A percentile compares a stretch with the other conserved stretches of the same genome.
Evolutionary conservation across 2,113 vertebrate genomes (phyloP).

Genomic region (Corynorhinus townsendii): DNA sequence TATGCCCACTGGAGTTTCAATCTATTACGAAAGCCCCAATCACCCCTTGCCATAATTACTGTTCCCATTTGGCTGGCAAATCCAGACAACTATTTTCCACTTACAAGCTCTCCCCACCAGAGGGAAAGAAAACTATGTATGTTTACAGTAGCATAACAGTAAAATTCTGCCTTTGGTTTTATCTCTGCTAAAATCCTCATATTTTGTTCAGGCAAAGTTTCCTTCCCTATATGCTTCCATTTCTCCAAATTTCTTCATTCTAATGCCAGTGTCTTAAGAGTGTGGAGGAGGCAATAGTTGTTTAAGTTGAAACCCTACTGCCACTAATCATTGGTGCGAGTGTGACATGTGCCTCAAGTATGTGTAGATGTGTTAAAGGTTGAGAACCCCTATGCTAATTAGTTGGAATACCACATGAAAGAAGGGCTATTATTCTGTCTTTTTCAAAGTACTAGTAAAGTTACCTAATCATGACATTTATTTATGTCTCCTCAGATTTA

Average conservation of each 20-base stretch:
- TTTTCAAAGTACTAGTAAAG: background rate
- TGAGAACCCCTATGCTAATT: background rate
- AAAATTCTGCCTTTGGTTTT: constrained; percentile 11
- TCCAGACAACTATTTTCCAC: background rate
- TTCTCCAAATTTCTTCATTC: background rate
- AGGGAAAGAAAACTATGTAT: background rate
- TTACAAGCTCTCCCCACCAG: background rate
- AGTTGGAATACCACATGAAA: background rate
- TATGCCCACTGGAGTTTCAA: background rate
- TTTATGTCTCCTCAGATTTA: background rate
- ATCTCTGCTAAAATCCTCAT: constrained; percentile 4
- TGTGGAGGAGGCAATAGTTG: background rate
- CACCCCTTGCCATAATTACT: background rate
- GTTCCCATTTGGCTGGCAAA: background rate
- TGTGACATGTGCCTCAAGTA: background rate
- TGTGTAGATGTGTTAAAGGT: background rate
- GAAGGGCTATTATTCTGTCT: background rate
- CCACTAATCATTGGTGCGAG: background rate
- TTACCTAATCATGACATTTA: background rate
- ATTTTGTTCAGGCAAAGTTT: background rate
- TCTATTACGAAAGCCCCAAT: background rate
- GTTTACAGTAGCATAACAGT: background rate
- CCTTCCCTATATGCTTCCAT: background rate
- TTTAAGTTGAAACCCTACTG: background rate
- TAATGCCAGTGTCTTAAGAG: background rate